Evolutionary conservation across 2,113 vertebrate genomes (phyloP), one percentile per base, ranked within the genome.

Genomic region (Nesogale talazaci): DNA sequence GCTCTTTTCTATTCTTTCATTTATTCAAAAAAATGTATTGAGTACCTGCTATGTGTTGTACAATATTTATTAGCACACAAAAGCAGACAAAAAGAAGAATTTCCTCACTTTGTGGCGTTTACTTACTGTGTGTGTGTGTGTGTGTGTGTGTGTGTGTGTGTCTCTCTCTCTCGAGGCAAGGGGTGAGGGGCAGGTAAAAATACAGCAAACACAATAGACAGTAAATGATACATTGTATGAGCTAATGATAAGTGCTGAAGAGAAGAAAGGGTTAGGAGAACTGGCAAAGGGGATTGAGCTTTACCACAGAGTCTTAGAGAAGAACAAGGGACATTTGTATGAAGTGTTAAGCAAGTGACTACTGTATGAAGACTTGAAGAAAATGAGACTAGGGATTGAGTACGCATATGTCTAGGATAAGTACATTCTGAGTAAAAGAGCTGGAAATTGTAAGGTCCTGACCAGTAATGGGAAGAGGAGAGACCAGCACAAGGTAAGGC

Each of bases 21-120:
- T 87, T 46, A 88, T 81, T 69, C 75, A 85, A 17, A 46, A 88
- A 56, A 61, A 75, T 36, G 70, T 38, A 70, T 40, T 40, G 59
- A 85, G n/a, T 85, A 61, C 46, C 29, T 93, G 7, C 52, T 70
- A 2, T 86, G 19, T 72, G 40, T 82, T 65, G 83, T 5, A 72
- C 72, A 79, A 17, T 57, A 74, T 65, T 83, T 93, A 83, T 8
- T 76, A 29, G 79, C 59, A n/a, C 91, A n/a, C 36, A 86, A 69
- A 85, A n/a, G 84, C n/a, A 70, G 20, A 69, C n/a, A 38, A 76
- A 87, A n/a, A 81, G 72, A 40, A 56, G 27, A 46, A 22, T 63
- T 63, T 90, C 36, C 22, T 77, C 12, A 36, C 57, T 23, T 85
- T n/a, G 14, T n/a, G 34, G 31, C 70, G 25, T 27, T 92, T 56